These are phyloP conservation scores for Scopus umbretta DNA, from an alignment of 2,113 vertebrate species.

Conservation along the genomic window DNA sequence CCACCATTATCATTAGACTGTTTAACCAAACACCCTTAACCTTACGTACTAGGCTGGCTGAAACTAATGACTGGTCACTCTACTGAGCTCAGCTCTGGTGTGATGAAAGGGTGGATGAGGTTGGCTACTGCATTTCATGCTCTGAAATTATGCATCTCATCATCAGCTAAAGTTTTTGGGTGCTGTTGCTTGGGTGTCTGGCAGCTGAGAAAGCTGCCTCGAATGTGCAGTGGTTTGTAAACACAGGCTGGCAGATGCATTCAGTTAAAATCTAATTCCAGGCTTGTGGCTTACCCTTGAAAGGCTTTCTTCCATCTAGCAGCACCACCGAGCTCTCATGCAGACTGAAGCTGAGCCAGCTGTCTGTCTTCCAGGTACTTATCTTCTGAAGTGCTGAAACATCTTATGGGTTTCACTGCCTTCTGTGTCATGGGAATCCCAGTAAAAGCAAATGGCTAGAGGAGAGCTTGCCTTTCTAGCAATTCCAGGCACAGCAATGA, in stretches of 20 bases:
- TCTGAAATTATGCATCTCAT: neutral
- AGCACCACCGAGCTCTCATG: neutral
- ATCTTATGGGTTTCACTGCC: neutral
- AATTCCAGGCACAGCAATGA: neutral
- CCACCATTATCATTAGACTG: neutral
- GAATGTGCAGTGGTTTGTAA: neutral
- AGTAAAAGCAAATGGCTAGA: neutral
- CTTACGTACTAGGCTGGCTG: neutral
- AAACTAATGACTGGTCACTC: neutral
- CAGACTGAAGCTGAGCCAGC: neutral
- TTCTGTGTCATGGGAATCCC: neutral
- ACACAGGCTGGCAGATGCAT: neutral
- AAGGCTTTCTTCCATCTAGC: neutral
- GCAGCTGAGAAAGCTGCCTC: neutral
- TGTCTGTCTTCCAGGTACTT: constrained; percentile 41
- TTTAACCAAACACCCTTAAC: neutral
- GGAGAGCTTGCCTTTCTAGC: neutral
- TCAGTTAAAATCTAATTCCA: neutral
- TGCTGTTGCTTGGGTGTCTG: neutral
- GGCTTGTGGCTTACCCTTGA: neutral
- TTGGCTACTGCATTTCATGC: neutral
- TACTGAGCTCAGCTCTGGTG: neutral
- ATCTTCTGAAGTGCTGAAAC: constrained; percentile 21
- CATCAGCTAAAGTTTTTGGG: neutral
- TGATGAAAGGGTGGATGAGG: neutral